Evolutionary conservation across 2,797 vertebrate species (phyloP).

Genomic region (Gymnothorax javanicus): DNA sequence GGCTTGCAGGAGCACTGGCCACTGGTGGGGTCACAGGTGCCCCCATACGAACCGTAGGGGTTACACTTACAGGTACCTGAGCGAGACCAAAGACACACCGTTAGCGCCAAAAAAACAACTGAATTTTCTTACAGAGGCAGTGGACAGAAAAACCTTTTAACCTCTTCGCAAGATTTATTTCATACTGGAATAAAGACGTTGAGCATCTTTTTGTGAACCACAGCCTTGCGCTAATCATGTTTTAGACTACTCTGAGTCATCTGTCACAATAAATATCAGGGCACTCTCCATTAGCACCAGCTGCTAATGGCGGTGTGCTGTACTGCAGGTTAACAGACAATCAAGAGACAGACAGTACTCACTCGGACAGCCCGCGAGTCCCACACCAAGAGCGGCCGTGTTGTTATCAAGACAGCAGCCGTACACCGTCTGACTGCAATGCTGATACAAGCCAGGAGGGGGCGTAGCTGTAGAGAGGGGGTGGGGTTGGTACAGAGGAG

Average conservation of each 20-base stretch:
- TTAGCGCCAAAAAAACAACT: neutral
- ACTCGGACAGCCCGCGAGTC: slow-evolving; percentile 92
- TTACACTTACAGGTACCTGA: slow-evolving; percentile 92
- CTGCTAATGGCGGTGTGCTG: neutral
- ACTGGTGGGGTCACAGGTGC: slow-evolving; percentile 78
- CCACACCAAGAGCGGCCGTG: slow-evolving; percentile 87
- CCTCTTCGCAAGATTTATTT: neutral
- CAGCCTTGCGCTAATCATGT: neutral
- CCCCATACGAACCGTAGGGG: slow-evolving; percentile 85
- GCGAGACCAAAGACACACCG: slow-evolving; percentile 7
- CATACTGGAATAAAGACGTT: neutral
- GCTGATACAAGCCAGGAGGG: slow-evolving; percentile 58
- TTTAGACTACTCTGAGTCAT: neutral
- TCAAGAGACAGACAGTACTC: slow-evolving; percentile 58
- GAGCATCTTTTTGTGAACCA: neutral
- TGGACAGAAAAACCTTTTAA: neutral
- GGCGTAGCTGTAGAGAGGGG: slow-evolving; percentile 61
- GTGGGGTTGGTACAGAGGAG: slow-evolving; percentile 27
- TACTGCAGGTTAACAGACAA: neutral
- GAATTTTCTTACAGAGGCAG: neutral
- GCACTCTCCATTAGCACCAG: neutral
- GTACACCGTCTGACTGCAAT: slow-evolving; percentile 84
- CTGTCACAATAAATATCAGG: neutral
- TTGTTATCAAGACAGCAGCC: slow-evolving; percentile 91
- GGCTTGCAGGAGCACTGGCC: slow-evolving; percentile 97